Evolutionary conservation across 1,140 invertebrate genomes (phyloP).

Genomic region (Laodelphax striatellus): DNA sequence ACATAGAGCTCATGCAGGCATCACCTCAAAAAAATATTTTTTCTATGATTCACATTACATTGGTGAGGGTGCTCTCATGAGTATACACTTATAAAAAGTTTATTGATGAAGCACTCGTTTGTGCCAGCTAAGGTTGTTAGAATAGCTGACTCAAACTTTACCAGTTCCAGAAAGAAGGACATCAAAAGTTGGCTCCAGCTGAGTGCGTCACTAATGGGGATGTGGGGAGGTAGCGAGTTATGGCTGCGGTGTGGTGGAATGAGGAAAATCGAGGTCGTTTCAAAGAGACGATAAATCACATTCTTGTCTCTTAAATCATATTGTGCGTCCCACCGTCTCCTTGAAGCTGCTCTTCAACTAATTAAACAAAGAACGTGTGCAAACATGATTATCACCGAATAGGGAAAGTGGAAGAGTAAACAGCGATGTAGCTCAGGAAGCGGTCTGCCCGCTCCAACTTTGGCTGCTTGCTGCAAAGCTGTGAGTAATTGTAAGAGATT

Average conservation of each 20-base stretch:
- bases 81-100: no score
- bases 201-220: not conserved
- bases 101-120: no score
- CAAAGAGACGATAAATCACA: not conserved
- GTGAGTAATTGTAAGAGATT: constrained; percentile 1
- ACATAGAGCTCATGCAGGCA: no score
- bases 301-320: not conserved
- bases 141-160: no score
- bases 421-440: not conserved
- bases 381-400: not conserved
- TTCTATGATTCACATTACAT: no score
- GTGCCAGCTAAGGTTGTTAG: no score
- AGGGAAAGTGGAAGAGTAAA: not conserved
- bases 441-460: not conserved
- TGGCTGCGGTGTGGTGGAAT: not conserved
- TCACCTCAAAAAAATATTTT: no score
- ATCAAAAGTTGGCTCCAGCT: not conserved
- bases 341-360: not conserved
- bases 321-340: no score
- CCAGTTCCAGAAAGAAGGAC: no score
- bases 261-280: not conserved
- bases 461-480: not conserved
- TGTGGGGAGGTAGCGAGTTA: not conserved
- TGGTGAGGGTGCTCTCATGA: no score
- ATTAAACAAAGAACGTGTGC: not conserved